Percentiles rank a stretch among this genome's conserved stretches.
These are phyloP conservation scores for Strix uralensis DNA, from an alignment of 2,113 vertebrate genomes.

Conservation along the genomic window DNA sequence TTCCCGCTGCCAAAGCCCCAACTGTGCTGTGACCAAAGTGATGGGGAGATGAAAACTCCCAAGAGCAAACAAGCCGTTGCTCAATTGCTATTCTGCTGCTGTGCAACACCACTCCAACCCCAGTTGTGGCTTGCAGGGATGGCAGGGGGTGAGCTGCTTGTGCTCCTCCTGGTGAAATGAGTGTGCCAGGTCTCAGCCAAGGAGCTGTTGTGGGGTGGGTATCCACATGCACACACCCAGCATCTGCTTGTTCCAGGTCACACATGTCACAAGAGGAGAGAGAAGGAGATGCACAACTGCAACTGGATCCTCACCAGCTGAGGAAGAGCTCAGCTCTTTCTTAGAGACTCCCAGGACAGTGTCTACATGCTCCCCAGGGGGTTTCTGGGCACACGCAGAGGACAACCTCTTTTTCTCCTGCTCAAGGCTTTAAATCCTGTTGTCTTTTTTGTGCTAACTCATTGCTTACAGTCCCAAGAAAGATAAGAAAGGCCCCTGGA, in stretches of 20 bases:
- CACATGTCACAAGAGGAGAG: neutral
- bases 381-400: neutral
- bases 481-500: neutral
- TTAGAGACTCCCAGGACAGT: fast-evolving
- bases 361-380: neutral
- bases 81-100: neutral
- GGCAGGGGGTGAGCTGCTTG: neutral
- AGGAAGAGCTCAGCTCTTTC: neutral
- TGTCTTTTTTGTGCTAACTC: neutral
- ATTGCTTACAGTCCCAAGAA: neutral
- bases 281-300: neutral
- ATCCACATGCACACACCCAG: neutral
- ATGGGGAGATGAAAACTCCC: neutral
- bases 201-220: neutral
- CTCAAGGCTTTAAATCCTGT: neutral
- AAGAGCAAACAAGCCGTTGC: neutral
- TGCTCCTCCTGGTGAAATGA: neutral
- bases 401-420: neutral
- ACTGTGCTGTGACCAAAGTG: fast-evolving
- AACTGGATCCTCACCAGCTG: neutral
- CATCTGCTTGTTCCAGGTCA: neutral
- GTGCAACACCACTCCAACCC: neutral
- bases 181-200: neutral
- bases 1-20: neutral
- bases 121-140: neutral